Base-by-base conservation (phyloP, 2,888 invertebrate species). In the Agonopterix heracliana region DNA sequence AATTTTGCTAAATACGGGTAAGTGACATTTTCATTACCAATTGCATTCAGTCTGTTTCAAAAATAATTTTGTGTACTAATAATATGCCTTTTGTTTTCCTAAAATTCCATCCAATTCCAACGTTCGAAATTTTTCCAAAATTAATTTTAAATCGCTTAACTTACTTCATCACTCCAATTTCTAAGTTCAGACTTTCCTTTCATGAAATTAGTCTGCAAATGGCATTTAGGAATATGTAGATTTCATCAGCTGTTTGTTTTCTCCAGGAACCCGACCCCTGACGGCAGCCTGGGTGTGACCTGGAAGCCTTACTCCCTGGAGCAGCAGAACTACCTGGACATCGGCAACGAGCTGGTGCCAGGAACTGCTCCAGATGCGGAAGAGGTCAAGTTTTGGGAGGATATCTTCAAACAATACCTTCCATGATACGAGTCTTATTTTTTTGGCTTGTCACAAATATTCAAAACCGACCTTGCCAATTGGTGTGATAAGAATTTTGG, bases 371-470 rank as follows among this genome's bases (percentile, higher is more conserved):
- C 69, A 0, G 61, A 68, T 2, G 58, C 56, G 12, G 60, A 65
- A n/a, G 67, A 71, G 9, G 38, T 70, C 0, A 55, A 66, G 9
- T 68, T 75, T 41, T 77, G 70, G 72, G 73, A 74, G 40, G 56
- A 52, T 10, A 35, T 71, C 3, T 66, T 55, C 34, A 54, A 50
- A 48, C 50, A 68, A 51, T 68, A 66, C 52, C 53, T 56, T 12
- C 52, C 38, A 3, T 38, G 3, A 26, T 26, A 26, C 5, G 26
- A 26, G 26, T 26, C 26, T 5, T 5, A 7, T 26, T 26, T 17
- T 5, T 26, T 26, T 7, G 26, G 7, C 26, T 26, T 26, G 5
- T 5, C 5, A 26, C 26, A 26, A 26, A 26, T 26, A 26, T 7
- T 26, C 26, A 26, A 26, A 26, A 26, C 26, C 1, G 7, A 26